Conservation (phyloP, 2,888 invertebrate genomes). For the Pterobdella sp. region DNA sequence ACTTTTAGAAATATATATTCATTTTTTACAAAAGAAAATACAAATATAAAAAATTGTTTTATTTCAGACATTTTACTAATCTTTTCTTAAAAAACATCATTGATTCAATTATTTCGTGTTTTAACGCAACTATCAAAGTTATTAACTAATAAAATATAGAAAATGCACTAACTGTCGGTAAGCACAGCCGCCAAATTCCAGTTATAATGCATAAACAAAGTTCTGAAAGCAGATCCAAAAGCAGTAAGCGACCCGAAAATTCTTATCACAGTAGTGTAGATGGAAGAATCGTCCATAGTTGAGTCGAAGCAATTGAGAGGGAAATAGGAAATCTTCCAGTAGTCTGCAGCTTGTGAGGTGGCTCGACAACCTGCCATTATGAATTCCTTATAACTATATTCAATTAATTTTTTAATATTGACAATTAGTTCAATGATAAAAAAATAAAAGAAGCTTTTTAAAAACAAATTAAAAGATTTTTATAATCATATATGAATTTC, state of each 20-base stretch:
- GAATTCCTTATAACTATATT: no score
- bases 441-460: no score
- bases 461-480: no score
- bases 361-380: conserved; percentile 26
- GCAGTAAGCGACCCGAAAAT: conserved; percentile 24
- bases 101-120: not conserved
- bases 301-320: conserved; percentile 28
- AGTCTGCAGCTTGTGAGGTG: conserved; percentile 15
- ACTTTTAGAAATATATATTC: no score
- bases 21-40: no score
- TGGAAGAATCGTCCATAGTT: conserved; percentile 10
- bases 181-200: conserved; percentile 15
- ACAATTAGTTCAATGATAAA: no score
- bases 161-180: conserved; percentile 1
- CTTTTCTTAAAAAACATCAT: not conserved
- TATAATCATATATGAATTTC: no score
- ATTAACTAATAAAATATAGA: conserved; percentile 5
- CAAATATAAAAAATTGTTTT: no score
- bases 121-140: not conserved
- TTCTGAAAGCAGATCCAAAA: conserved; percentile 18
- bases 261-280: conserved; percentile 17
- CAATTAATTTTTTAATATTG: no score
- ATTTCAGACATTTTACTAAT: not conserved
- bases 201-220: conserved; percentile 18
- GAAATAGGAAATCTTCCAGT: conserved; percentile 25